phyloP scores from a whole-genome alignment of 2,888 invertebrate species.

The Brassicogethes aeneus region DNA sequence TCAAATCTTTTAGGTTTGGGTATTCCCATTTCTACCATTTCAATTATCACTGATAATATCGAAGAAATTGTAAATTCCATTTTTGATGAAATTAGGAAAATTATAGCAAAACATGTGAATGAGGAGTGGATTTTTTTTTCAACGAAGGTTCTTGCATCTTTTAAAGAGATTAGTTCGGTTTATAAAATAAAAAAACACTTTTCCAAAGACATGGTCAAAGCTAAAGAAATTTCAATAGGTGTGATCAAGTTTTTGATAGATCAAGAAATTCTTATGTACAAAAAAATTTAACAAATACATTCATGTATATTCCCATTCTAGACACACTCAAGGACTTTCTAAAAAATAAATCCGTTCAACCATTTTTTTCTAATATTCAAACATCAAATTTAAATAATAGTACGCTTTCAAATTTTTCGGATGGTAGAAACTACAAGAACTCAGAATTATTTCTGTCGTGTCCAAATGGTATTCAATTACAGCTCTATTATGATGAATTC shows the following conservation, averaged over 20 bases:
- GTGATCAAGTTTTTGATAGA: slow-evolving; percentile 7
- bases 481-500: slow-evolving; percentile 17
- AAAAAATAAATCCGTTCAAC: neutral
- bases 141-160: neutral
- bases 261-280: slow-evolving; percentile 7
- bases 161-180: neutral
- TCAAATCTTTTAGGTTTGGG: no score
- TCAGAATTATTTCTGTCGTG: neutral
- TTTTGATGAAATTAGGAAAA: neutral
- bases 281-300: slow-evolving; percentile 10
- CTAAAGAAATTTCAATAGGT: slow-evolving; percentile 3
- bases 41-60: neutral
- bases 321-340: slow-evolving; percentile 2
- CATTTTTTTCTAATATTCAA: neutral
- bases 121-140: neutral
- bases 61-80: neutral
- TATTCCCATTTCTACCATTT: neutral
- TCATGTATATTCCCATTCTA: slow-evolving; percentile 11
- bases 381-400: neutral
- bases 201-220: neutral
- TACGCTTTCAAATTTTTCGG: neutral
- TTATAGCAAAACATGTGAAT: neutral
- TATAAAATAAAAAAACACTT: neutral
- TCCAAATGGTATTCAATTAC: slow-evolving; percentile 1
- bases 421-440: neutral